A percentile compares a stretch with the other conserved stretches of the same genome.
Evolutionary conservation across 2,113 vertebrate species (phyloP).

Genomic region (Sinocyclocheilus anshuiensis): DNA sequence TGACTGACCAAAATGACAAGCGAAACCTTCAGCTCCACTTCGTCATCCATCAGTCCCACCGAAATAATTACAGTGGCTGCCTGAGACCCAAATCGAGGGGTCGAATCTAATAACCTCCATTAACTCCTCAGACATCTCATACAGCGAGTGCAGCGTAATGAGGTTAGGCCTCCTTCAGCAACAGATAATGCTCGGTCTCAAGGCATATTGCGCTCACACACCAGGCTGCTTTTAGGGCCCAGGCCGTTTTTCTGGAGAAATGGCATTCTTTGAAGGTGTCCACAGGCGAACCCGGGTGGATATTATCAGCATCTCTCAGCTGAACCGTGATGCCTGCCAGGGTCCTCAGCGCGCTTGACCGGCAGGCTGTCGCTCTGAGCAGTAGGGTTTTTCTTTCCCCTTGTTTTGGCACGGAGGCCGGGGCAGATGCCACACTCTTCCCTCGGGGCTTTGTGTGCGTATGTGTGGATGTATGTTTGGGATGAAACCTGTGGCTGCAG

Average conservation of each 20-base stretch:
- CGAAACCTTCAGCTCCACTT: slow-evolving; percentile 16
- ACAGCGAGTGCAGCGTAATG: slow-evolving; percentile 22
- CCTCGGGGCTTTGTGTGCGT: slow-evolving; percentile 52
- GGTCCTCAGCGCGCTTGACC: slow-evolving; percentile 64
- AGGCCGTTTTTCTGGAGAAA: slow-evolving; percentile 43
- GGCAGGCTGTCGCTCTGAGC: slow-evolving; percentile 49
- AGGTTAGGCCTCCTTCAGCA: slow-evolving; percentile 37
- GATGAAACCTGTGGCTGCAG: slow-evolving; percentile 60
- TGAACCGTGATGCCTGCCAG: slow-evolving; percentile 71
- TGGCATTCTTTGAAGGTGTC: slow-evolving; percentile 43
- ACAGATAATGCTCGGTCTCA: slow-evolving; percentile 31
- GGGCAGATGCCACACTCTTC: slow-evolving; percentile 77
- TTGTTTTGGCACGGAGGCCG: slow-evolving; percentile 69
- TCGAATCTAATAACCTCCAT: slow-evolving; percentile 49
- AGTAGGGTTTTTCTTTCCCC: slow-evolving; percentile 61
- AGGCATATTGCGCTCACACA: slow-evolving; percentile 28
- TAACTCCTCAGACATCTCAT: slow-evolving; percentile 38
- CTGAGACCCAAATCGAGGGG: slow-evolving; percentile 17
- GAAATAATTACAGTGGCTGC: slow-evolving; percentile 33
- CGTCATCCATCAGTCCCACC: slow-evolving; percentile 36
- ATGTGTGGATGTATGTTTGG: slow-evolving; percentile 52
- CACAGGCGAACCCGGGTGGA: slow-evolving; percentile 67
- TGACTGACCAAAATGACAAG: slow-evolving; percentile 19
- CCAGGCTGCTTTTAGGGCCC: slow-evolving; percentile 24
- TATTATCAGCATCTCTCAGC: slow-evolving; percentile 77